These are phyloP conservation scores for Ormyrus nitidulus DNA, from an alignment of 2,888 invertebrate species.

Conservation along the genomic window DNA sequence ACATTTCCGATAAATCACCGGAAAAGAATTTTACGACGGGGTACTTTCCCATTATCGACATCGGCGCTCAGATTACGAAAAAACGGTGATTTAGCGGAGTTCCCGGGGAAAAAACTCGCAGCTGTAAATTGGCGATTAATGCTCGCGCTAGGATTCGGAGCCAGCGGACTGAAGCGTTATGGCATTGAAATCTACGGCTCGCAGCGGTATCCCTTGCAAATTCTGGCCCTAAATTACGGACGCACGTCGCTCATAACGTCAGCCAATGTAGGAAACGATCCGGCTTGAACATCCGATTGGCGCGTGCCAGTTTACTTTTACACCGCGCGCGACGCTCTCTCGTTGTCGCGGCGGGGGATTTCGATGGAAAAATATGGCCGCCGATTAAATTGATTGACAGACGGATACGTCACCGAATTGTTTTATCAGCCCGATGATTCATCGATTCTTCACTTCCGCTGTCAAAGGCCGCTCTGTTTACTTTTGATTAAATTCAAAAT, in stretches of 20 bases:
- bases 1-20: too few species aligned
- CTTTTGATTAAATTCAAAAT: too few species aligned
- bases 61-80: too few species aligned
- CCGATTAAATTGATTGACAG: slow-evolving; percentile 32
- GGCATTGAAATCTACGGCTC: slow-evolving; percentile 27
- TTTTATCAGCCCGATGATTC: slow-evolving; percentile 27
- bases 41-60: too few species aligned
- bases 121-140: too few species aligned
- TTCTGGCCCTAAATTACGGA: slow-evolving; percentile 43
- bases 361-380: slow-evolving; percentile 31
- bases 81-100: too few species aligned
- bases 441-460: too few species aligned
- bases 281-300: not conserved
- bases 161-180: slow-evolving; percentile 18
- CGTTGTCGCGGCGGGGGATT: slow-evolving; percentile 15
- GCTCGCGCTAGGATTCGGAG: too few species aligned
- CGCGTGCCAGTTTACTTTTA: slow-evolving; percentile 31
- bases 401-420: slow-evolving; percentile 23
- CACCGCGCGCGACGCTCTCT: not conserved
- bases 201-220: slow-evolving; percentile 35
- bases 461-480: too few species aligned
- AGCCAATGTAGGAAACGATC: slow-evolving; percentile 25
- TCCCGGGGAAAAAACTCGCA: too few species aligned
- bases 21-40: too few species aligned
- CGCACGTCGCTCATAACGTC: slow-evolving; percentile 50